Evolutionary conservation across 2,888 invertebrate genomes (phyloP), one percentile per base, ranked within the genome.

Genomic region (Colletes collaris): DNA sequence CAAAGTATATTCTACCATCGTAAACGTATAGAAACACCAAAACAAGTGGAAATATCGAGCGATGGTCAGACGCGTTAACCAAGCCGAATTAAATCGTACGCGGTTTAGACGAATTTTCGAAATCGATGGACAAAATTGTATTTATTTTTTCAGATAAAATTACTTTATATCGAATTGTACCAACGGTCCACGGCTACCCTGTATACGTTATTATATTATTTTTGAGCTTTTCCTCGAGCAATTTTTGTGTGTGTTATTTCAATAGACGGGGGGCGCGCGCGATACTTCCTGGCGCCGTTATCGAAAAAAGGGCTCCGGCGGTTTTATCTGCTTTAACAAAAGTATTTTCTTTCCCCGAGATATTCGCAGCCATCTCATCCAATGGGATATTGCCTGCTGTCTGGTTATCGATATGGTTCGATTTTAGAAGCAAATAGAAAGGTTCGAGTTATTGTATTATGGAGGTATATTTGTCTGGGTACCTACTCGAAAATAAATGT

Each of bases 331-430:
- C 65, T 70, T 73, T 75, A 55, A 71, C 73, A 65, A 82, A 79
- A 76, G 84, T 79, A 84, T 84, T 68, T 70, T 82, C 72, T 56
- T 63, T 68, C 56, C 27, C 49, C 67, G 59, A 35, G 69, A 79
- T 79, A 79, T 70, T 79, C 80, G 52, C 11, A 49, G 59, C 69
- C 52, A 59, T 55, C 59, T 64, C 68, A 59, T 76, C 58, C 66
- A 40, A 16, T 8, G 59, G 63, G 69, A 68, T 84, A 82, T 79
- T 76, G 68, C 56, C 62, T 67, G 69, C 60, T 75, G 58, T 56
- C 60, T 62, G 59, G 81, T 70, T 75, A 81, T 84, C 75, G 79
- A 76, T 65, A 71, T 69, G 58, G 37, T 27, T 50, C 76, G 64
- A 75, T 84, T 79, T 82, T 73, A 49, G 52, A 55, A 50, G 58